Evolutionary conservation across 2,797 vertebrate species (phyloP).

Genomic region (Hemibagrus guttatus): DNA sequence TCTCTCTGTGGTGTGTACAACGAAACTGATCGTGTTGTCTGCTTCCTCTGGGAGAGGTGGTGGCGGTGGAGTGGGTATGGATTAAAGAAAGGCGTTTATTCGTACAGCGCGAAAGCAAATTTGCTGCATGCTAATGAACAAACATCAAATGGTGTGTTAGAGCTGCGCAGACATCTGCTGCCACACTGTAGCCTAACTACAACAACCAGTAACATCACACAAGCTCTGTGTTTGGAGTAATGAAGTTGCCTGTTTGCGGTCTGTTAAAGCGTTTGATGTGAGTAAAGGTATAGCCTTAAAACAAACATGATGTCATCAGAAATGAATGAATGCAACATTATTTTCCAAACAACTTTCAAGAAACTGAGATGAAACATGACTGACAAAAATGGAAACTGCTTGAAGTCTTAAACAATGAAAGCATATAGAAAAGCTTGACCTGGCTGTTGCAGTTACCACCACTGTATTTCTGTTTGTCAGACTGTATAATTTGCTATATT

Average conservation of each 20-base stretch:
- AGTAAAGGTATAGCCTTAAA: not conserved
- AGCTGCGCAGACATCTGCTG: conserved; percentile 49
- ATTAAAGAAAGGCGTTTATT: conserved; percentile 38
- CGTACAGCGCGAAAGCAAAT: conserved; percentile 41
- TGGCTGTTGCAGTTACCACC: not conserved
- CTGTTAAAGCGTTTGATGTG: conserved; percentile 16
- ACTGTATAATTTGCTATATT: not conserved
- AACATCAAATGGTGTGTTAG: conserved; percentile 43
- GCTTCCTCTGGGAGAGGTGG: conserved; percentile 27
- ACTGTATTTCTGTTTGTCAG: not conserved
- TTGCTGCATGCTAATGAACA: conserved; percentile 53
- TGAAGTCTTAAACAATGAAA: not conserved
- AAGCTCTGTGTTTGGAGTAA: conserved; percentile 28
- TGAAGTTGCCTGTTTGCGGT: conserved; percentile 26
- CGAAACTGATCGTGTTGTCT: conserved; percentile 9
- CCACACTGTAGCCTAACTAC: conserved; percentile 40
- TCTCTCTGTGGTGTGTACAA: conserved; percentile 16
- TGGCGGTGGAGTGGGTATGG: conserved; percentile 30
- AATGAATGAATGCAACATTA: not conserved
- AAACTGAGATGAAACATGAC: not conserved
- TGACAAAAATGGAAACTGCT: not conserved
- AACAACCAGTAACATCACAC: conserved; percentile 37
- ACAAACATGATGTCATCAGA: conserved; percentile 21
- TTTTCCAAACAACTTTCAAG: not conserved
- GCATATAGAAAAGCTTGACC: not conserved